Conservation (phyloP, 2,888 invertebrate genomes). For the Xestia rhomboidea region DNA sequence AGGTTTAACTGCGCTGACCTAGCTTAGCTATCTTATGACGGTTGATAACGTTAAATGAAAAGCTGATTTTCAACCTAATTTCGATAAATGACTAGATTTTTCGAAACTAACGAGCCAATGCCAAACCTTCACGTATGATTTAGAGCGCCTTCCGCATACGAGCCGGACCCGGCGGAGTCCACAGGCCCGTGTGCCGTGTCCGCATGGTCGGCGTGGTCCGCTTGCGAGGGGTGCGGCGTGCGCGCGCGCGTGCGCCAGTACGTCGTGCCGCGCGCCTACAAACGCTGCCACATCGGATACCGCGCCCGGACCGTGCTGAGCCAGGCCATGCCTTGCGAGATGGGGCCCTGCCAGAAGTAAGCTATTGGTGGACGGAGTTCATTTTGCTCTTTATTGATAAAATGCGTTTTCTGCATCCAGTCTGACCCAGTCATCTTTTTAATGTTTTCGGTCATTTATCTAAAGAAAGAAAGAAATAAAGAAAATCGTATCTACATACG, state of each 20-base stretch:
- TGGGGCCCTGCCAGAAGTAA: slow-evolving; percentile 84
- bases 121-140: neutral
- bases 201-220: slow-evolving; percentile 94
- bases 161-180: slow-evolving; percentile 85
- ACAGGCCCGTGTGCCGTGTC: slow-evolving; percentile 92
- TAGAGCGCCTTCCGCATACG: slow-evolving; percentile 86
- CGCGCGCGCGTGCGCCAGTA: slow-evolving; percentile 93
- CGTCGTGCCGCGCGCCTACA: slow-evolving; percentile 91
- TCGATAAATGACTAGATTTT: neutral
- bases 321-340: slow-evolving; percentile 87
- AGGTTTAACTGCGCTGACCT: neutral
- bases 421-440: neutral
- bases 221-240: slow-evolving; percentile 93
- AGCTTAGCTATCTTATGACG: neutral
- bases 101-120: neutral
- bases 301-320: slow-evolving; percentile 82
- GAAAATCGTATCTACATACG: neutral
- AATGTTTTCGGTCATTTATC: neutral
- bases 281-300: slow-evolving; percentile 90
- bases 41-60: neutral
- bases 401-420: neutral
- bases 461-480: no score
- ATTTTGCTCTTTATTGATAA: neutral
- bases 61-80: no score
- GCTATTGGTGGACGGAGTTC: slow-evolving; percentile 15